Conservation (phyloP, 2,888 invertebrate genomes). For the Eupeodes latifasciatus region DNA sequence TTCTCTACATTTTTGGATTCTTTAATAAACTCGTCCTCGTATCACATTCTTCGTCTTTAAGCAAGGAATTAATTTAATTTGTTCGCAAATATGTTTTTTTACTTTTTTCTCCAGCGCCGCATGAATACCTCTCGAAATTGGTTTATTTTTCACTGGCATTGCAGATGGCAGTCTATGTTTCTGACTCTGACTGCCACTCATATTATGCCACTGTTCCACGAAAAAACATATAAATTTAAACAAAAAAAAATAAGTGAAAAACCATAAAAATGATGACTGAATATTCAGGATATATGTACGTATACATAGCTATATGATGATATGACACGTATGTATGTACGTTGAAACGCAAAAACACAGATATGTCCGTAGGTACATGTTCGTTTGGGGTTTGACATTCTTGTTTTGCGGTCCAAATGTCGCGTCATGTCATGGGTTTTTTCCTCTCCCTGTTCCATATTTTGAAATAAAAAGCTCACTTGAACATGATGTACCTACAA, state of each 20-base stretch:
- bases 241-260: conserved; percentile 18
- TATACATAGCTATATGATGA: background rate
- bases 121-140: conserved; percentile 37
- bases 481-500: conserved; percentile 7
- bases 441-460: background rate
- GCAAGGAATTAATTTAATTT: too few species aligned
- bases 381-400: conserved; percentile 47
- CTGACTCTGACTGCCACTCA: conserved; percentile 36
- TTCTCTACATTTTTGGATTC: too few species aligned
- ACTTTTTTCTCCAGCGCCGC: background rate
- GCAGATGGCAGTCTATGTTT: conserved; percentile 48
- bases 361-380: conserved; percentile 40
- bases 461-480: conserved; percentile 16
- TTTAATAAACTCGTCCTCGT: too few species aligned
- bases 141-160: conserved; percentile 26
- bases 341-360: conserved; percentile 11
- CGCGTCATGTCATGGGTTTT: conserved; percentile 39
- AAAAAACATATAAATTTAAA: conserved; percentile 15
- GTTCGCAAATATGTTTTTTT: too few species aligned
- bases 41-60: too few species aligned
- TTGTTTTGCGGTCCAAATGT: conserved; percentile 55
- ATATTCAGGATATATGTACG: conserved; percentile 29
- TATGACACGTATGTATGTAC: background rate
- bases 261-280: conserved; percentile 49
- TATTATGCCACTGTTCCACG: conserved; percentile 1